Conservation (phyloP, 2,113 vertebrate species). For the Dasyprocta punctata region DNA sequence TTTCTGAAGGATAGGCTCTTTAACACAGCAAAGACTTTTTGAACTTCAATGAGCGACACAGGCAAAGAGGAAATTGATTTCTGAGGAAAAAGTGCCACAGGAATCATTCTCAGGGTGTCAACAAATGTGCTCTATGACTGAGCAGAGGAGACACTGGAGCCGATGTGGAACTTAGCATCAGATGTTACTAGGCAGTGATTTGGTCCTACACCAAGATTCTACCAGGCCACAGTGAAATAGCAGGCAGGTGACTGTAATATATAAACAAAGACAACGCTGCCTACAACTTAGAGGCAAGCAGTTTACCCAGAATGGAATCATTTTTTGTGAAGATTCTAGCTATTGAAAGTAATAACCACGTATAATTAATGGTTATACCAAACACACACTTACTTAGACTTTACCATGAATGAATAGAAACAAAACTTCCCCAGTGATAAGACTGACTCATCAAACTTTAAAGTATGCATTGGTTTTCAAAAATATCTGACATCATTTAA, state of each 20-base stretch:
- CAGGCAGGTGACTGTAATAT: neutral
- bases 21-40: slow-evolving; percentile 44
- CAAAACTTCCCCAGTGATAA: slow-evolving; percentile 7
- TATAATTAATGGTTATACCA: neutral
- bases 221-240: slow-evolving; percentile 16
- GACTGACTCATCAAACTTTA: neutral
- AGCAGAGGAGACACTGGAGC: slow-evolving; percentile 55
- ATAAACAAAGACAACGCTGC: slow-evolving; percentile 22
- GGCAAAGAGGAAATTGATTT: slow-evolving; percentile 80
- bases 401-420: neutral
- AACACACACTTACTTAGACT: neutral
- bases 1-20: slow-evolving; percentile 59
- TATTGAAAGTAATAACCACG: neutral
- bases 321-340: neutral
- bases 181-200: slow-evolving; percentile 26
- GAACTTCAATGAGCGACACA: slow-evolving; percentile 72
- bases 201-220: slow-evolving; percentile 53
- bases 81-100: slow-evolving; percentile 78
- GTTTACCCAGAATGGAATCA: neutral
- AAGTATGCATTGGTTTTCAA: neutral
- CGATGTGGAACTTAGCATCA: slow-evolving; percentile 69
- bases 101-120: slow-evolving; percentile 76
- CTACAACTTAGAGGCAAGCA: neutral
- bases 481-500: neutral
- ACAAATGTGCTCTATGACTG: slow-evolving; percentile 75